Evolutionary conservation across 2,888 invertebrate species (phyloP).

Genomic region (Myathropa florea): DNA sequence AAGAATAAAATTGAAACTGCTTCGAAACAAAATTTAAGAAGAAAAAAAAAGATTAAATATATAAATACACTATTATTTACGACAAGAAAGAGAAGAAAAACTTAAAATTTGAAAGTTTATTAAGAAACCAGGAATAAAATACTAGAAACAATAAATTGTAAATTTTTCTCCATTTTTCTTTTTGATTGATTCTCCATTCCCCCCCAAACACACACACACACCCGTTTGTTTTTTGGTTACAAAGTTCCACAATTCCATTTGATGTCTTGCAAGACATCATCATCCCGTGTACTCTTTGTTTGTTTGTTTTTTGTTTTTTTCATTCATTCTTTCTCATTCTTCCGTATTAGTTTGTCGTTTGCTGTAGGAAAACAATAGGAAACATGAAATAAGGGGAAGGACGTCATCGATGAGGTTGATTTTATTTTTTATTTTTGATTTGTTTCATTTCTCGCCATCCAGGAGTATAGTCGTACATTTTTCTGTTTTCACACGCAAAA

Average conservation of each 20-base stretch:
- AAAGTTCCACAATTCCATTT: constrained; percentile 4
- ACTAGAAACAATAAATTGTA: constrained; percentile 61
- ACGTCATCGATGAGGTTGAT: neutral
- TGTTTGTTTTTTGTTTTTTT: neutral
- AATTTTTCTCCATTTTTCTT: constrained; percentile 48
- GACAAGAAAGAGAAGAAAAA: constrained; percentile 54
- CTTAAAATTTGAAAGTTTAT: constrained; percentile 61
- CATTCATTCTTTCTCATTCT: neutral
- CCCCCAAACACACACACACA: neutral
- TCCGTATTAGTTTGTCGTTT: neutral
- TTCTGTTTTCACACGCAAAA: neutral
- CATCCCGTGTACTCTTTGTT: neutral
- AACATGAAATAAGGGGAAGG: neutral
- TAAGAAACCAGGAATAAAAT: constrained; percentile 56
- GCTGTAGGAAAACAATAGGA: neutral
- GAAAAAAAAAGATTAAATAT: constrained; percentile 53
- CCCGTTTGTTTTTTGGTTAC: neutral
- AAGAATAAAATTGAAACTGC: constrained; percentile 21
- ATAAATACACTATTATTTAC: constrained; percentile 67
- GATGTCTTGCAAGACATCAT: neutral
- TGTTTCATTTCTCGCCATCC: neutral
- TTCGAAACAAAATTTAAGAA: constrained; percentile 53
- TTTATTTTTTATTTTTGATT: neutral
- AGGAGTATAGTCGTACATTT: neutral
- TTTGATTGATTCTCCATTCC: neutral